These are phyloP conservation scores for Tinamus major DNA, from an alignment of 2,797 vertebrate genomes.

Conservation along the genomic window DNA sequence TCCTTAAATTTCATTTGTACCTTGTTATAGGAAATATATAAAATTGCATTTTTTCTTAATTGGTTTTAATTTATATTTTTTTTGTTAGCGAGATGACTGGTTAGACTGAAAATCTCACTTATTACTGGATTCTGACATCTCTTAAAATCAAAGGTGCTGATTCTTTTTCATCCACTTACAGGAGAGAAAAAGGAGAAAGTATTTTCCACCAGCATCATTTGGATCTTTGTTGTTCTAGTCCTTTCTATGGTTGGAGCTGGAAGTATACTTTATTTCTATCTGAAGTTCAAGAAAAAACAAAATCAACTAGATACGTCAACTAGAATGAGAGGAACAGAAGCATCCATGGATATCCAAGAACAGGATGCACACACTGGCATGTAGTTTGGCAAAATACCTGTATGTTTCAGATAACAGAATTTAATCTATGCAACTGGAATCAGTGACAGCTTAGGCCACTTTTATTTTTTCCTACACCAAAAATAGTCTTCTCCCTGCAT, in stretches of 20 bases:
- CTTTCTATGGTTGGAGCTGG: neutral
- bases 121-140: neutral
- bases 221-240: neutral
- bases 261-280: neutral
- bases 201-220: neutral
- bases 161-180: conserved; percentile 1
- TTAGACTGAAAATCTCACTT: neutral
- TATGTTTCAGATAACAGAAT: neutral
- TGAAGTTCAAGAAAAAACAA: conserved; percentile 30
- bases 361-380: neutral
- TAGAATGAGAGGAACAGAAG: conserved; percentile 24
- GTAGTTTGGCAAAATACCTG: neutral
- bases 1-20: neutral
- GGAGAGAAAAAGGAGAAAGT: neutral
- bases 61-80: neutral
- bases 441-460: neutral
- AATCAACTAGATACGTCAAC: neutral
- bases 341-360: neutral
- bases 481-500: neutral
- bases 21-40: neutral
- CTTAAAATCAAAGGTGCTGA: neutral
- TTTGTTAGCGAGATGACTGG: neutral
- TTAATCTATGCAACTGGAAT: neutral
- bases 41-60: neutral
- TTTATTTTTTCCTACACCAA: neutral